Evolutionary conservation across 2,113 vertebrate genomes (phyloP), one percentile per base, ranked within the genome.

Genomic region (Pluvialis apricaria): DNA sequence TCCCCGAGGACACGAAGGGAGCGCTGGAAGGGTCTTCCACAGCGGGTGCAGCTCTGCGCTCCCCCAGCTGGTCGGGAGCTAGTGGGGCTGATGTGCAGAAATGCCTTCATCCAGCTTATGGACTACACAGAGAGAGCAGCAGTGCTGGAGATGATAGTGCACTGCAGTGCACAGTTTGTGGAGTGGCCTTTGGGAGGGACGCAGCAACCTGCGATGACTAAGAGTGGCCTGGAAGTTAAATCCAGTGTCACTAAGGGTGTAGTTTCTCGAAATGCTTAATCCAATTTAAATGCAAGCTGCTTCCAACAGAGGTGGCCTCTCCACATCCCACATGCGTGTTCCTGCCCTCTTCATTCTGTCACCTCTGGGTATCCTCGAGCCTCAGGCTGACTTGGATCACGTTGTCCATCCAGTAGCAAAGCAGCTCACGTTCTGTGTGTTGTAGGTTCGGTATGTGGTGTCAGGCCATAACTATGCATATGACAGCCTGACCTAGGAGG

Each of bases 391-490:
- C 45, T 66, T 6, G 5, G 72, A 45, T 76, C 19, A 1, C 1
- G 3, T 10, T 73, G 64, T 31, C 84, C 60, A 51, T n/a, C 57
- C 73, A 60, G 51, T 19, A 21, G 45, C 38, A 45, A 84, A 87
- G 70, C 64, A 87, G 42, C 9, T 4, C 8, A 80, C 0, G 1
- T 78, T 57, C 31, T 82, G 2, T 19, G 29, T 1, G 2, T 19
- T 22, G 24, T 12, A 47, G 45, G 61, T 69, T 93, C 2, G 0
- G 31, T 76, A 26, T 73, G 88, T 57, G 66, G 88, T 57, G 66
- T 88, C 82, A 82, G 62, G 36, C 58, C 36, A 40, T 65, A 76
- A 45, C 29, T 65, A 13, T 60, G 49, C 54, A 34, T 13, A 11
- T 21, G 77, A 26, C 32, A 82, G 44, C 32, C 42, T 85, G 45